These are phyloP conservation scores for Nomada flava DNA, from an alignment of 2,888 invertebrate species.

Conservation along the genomic window DNA sequence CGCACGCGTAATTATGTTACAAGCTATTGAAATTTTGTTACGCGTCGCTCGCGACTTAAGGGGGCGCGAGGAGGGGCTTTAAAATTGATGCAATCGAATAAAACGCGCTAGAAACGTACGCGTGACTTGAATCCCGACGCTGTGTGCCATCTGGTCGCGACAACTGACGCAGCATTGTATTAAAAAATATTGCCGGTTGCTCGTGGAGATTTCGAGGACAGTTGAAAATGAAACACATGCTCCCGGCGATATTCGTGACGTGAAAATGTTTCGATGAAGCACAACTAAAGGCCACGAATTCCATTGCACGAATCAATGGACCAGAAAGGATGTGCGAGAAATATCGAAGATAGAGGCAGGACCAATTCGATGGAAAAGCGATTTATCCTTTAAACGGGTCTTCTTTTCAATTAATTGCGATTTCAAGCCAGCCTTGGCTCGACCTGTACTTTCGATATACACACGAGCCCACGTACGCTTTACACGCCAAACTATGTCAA, in stretches of 20 bases:
- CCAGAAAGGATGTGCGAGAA: background rate
- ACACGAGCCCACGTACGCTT: background rate
- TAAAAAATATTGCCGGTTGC: conserved; percentile 39
- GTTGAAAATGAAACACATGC: conserved; percentile 23
- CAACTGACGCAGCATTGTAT: conserved; percentile 43
- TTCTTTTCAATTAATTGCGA: background rate
- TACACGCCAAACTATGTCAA: conserved; percentile 9
- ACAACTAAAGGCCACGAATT: background rate
- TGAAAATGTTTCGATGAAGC: background rate
- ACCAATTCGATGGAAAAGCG: background rate
- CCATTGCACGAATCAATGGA: background rate
- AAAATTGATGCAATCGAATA: conserved; percentile 57
- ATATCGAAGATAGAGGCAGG: background rate
- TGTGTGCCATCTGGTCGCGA: conserved; percentile 40
- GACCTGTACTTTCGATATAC: conserved; percentile 26
- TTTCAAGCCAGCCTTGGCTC: background rate
- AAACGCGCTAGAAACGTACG: conserved; percentile 45
- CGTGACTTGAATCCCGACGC: conserved; percentile 49
- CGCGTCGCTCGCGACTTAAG: background rate
- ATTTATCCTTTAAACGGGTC: background rate
- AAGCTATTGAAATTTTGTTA: conserved; percentile 56
- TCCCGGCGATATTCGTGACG: background rate
- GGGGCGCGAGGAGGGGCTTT: background rate
- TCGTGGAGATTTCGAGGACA: background rate
- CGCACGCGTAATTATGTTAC: conserved; percentile 37